phyloP scores from a whole-genome alignment of 2,888 invertebrate species.

The Brenthis daphne region DNA sequence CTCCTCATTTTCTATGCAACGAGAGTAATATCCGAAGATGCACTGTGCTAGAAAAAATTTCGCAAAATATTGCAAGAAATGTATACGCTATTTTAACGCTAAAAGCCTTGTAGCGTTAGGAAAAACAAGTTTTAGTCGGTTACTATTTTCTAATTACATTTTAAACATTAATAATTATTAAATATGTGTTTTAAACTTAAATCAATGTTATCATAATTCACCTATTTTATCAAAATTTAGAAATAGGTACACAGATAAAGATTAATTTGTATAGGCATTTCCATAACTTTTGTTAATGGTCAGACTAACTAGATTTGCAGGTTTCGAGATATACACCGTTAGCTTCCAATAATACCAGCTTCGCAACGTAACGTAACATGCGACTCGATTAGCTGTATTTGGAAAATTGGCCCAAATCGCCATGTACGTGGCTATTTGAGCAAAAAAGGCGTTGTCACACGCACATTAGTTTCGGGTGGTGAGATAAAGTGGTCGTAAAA shows the following conservation, averaged over 20 bases:
- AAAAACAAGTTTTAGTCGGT: not conserved
- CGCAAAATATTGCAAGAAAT: slow-evolving; percentile 8
- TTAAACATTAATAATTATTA: too few relatives aligned
- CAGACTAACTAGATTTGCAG: not conserved
- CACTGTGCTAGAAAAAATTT: slow-evolving; percentile 22
- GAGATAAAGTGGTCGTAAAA: slow-evolving; percentile 59
- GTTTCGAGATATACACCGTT: too few relatives aligned
- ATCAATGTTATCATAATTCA: too few relatives aligned
- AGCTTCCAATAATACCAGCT: too few relatives aligned
- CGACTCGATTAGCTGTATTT: slow-evolving; percentile 19
- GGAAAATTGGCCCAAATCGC: slow-evolving; percentile 27
- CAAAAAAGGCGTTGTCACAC: slow-evolving; percentile 47
- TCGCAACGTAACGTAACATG: not conserved
- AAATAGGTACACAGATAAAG: too few relatives aligned
- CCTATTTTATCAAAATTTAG: too few relatives aligned
- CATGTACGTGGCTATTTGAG: slow-evolving; percentile 26
- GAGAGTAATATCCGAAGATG: slow-evolving; percentile 29
- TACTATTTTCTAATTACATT: slow-evolving; percentile 2
- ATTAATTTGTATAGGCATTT: not conserved
- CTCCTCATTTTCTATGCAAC: slow-evolving; percentile 34
- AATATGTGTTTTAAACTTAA: too few relatives aligned
- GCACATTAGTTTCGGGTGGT: slow-evolving; percentile 49
- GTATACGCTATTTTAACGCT: not conserved
- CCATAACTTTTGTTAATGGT: not conserved
- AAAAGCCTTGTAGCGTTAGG: slow-evolving; percentile 10